Conservation (phyloP, 2,888 invertebrate genomes). For the Megastigmus dorsalis region DNA sequence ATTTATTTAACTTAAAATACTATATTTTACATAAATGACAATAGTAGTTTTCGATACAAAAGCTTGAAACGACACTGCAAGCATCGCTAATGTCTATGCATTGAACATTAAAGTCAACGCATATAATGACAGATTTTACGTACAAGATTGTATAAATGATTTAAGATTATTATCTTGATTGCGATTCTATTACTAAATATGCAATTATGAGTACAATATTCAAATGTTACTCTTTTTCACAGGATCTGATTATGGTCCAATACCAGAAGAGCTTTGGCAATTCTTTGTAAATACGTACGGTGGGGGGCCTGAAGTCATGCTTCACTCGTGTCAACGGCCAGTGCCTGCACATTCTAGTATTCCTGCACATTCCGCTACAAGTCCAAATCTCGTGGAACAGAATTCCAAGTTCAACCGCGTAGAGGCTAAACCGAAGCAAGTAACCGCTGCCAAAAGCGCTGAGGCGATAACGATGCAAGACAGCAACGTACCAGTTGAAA, state of each 20-base stretch:
- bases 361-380: conserved; percentile 72
- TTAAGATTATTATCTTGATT: background rate
- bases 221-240: background rate
- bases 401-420: conserved; percentile 64
- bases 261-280: conserved; percentile 90
- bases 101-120: background rate
- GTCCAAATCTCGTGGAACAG: conserved; percentile 67
- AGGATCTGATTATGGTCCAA: conserved; percentile 83
- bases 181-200: background rate
- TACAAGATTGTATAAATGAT: background rate
- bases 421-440: conserved; percentile 65
- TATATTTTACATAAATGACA: no score
- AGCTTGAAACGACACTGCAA: no score
- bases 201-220: background rate
- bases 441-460: conserved; percentile 65
- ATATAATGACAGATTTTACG: background rate
- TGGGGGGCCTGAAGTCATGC: conserved; percentile 88
- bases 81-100: background rate
- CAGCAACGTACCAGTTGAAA: conserved; percentile 60
- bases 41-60: no score
- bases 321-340: conserved; percentile 71
- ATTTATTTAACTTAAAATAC: no score
- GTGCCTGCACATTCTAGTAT: conserved; percentile 65
- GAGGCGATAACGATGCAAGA: conserved; percentile 69
- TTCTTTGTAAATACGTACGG: conserved; percentile 91